Evolutionary conservation across 2,113 vertebrate species (phyloP).

Genomic region (Smithornis capensis): DNA sequence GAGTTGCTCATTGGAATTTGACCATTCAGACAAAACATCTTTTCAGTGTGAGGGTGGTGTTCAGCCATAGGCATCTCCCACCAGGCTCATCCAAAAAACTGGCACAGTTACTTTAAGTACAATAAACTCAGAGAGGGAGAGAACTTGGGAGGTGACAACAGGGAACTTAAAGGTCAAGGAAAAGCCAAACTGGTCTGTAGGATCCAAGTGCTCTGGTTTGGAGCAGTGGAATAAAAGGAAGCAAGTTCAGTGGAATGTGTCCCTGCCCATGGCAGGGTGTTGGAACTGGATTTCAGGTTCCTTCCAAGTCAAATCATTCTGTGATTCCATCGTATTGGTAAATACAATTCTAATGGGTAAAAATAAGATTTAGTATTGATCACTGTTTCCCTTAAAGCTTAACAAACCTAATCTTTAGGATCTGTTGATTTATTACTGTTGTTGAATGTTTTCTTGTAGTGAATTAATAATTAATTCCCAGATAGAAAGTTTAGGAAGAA

Average conservation of each 20-base stretch:
- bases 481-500: not conserved
- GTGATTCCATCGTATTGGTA: not conserved
- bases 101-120: not conserved
- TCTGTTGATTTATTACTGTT: accelerated
- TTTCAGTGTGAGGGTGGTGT: not conserved
- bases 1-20: not conserved
- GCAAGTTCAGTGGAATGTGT: not conserved
- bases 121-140: not conserved
- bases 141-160: not conserved
- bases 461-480: not conserved
- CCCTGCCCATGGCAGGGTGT: no score
- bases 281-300: not conserved
- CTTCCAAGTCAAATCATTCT: not conserved
- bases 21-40: not conserved
- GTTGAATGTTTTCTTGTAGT: no score
- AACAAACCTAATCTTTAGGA: not conserved
- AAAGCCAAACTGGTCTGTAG: accelerated
- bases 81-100: not conserved
- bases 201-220: not conserved
- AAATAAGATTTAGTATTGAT: not conserved
- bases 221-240: not conserved
- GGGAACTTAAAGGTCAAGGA: no score
- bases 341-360: accelerated
- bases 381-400: not conserved
- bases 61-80: not conserved